phyloP scores from a whole-genome alignment of 1,140 invertebrate species.

The Zaprionus kolodkinae region DNA sequence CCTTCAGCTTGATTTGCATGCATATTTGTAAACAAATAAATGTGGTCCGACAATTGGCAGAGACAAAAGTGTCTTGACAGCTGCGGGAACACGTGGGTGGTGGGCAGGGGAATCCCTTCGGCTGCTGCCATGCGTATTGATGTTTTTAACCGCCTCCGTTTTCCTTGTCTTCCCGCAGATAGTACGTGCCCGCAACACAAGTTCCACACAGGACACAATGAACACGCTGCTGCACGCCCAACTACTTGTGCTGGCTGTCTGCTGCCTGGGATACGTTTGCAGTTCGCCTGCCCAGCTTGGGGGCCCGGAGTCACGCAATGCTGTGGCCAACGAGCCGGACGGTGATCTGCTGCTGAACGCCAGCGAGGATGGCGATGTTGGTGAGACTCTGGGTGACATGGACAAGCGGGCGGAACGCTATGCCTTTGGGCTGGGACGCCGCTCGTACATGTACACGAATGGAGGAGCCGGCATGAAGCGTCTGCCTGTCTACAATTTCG shows the following conservation, averaged over 20 bases:
- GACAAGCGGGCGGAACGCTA: conserved; percentile 78
- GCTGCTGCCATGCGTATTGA: background rate
- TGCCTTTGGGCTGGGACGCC: conserved; percentile 75
- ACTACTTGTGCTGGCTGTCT: conserved; percentile 63
- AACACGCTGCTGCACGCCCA: conserved; percentile 64
- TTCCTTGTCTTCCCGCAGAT: conserved; percentile 46
- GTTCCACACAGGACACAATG: conserved; percentile 49
- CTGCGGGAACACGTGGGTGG: background rate
- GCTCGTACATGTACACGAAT: conserved; percentile 80
- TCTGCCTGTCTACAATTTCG: conserved; percentile 82
- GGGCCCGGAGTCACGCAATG: conserved; percentile 48
- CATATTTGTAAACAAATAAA: conserved; percentile 39
- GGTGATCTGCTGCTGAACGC: conserved; percentile 33
- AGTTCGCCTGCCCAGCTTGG: conserved; percentile 56
- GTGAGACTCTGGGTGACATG: conserved; percentile 54
- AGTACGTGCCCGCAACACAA: conserved; percentile 18
- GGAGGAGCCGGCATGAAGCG: conserved; percentile 77
- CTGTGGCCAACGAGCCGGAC: conserved; percentile 44
- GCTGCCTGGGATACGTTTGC: conserved; percentile 68
- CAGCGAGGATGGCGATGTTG: conserved; percentile 28
- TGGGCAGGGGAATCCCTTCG: too few species aligned
- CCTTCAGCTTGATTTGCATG: conserved; percentile 39
- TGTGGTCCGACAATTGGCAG: conserved; percentile 15
- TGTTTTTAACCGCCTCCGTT: conserved; percentile 27
- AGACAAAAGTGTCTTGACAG: conserved; percentile 5